Evolutionary conservation across 2,888 invertebrate genomes (phyloP).

Genomic region (Gymnoscelis rufifasciata): DNA sequence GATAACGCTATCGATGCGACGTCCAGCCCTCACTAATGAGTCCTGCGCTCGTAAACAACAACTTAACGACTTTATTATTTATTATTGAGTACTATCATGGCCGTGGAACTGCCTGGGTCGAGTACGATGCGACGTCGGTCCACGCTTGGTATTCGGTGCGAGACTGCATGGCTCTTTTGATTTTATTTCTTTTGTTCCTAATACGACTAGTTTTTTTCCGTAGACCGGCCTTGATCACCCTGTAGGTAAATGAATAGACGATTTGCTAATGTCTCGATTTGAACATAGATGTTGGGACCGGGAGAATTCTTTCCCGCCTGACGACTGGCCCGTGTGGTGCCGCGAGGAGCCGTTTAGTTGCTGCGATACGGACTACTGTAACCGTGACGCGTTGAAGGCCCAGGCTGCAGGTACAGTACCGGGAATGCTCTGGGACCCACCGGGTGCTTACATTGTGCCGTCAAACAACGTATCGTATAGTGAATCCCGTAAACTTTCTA

Average conservation of each 20-base stretch:
- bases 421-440: slow-evolving; percentile 50
- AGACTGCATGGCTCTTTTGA: slow-evolving; percentile 64
- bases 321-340: slow-evolving; percentile 81
- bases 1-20: not conserved
- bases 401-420: slow-evolving; percentile 59
- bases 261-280: slow-evolving; percentile 51
- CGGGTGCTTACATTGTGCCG: slow-evolving; percentile 69
- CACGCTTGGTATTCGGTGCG: slow-evolving; percentile 56
- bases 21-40: too few species aligned
- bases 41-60: not conserved
- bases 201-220: slow-evolving; percentile 59
- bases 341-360: slow-evolving; percentile 75
- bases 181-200: slow-evolving; percentile 49
- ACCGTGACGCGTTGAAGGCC: slow-evolving; percentile 47
- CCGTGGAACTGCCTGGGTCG: slow-evolving; percentile 14
- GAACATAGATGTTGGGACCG: slow-evolving; percentile 81
- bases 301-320: slow-evolving; percentile 79
- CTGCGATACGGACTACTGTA: slow-evolving; percentile 87
- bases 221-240: slow-evolving; percentile 75
- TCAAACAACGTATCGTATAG: slow-evolving; percentile 46
- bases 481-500: slow-evolving; percentile 23
- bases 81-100: not conserved
- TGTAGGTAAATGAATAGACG: slow-evolving; percentile 32
- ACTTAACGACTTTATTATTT: too few species aligned
- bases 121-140: slow-evolving; percentile 23